Evolutionary conservation across 2,888 invertebrate species (phyloP).

Genomic region (Prenolepis imparis): DNA sequence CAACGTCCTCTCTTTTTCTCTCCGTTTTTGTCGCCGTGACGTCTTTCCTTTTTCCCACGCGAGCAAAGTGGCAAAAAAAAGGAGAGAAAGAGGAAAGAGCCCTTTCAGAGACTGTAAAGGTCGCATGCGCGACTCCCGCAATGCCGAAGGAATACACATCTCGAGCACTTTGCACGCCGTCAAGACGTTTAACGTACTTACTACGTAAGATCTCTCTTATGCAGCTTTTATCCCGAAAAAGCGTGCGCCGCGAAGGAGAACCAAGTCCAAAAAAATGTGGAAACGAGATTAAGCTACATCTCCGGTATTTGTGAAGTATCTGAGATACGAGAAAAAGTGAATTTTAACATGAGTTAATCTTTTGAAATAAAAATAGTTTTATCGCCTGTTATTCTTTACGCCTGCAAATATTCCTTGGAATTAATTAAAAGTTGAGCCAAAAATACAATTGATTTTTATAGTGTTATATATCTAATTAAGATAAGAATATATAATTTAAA

Average conservation of each 20-base stretch:
- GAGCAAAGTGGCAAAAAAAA: slow-evolving; percentile 30
- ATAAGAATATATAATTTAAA: not conserved
- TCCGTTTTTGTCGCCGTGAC: slow-evolving; percentile 11
- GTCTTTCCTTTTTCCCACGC: slow-evolving; percentile 47
- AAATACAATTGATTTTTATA: not conserved
- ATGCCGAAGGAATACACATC: slow-evolving; percentile 53
- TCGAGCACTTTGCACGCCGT: slow-evolving; percentile 55
- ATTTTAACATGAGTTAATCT: slow-evolving; percentile 1
- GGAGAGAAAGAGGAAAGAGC: slow-evolving; percentile 4
- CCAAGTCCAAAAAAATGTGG: slow-evolving; percentile 20
- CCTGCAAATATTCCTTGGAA: not conserved
- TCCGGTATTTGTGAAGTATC: slow-evolving; percentile 13
- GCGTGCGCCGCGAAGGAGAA: slow-evolving; percentile 7
- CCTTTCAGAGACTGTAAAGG: slow-evolving; percentile 49
- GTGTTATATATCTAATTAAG: not conserved
- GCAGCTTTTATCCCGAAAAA: slow-evolving; percentile 50
- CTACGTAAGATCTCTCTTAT: slow-evolving; percentile 50
- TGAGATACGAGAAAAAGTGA: not conserved
- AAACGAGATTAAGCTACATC: slow-evolving; percentile 34
- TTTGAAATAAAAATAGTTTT: not conserved
- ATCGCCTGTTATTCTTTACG: not conserved
- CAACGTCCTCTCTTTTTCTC: slow-evolving; percentile 11
- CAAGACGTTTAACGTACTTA: slow-evolving; percentile 55
- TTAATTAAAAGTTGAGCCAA: not conserved
- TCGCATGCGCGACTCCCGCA: slow-evolving; percentile 38